phyloP scores from a whole-genome alignment of 2,797 vertebrate species.

The Nannoperca australis region DNA sequence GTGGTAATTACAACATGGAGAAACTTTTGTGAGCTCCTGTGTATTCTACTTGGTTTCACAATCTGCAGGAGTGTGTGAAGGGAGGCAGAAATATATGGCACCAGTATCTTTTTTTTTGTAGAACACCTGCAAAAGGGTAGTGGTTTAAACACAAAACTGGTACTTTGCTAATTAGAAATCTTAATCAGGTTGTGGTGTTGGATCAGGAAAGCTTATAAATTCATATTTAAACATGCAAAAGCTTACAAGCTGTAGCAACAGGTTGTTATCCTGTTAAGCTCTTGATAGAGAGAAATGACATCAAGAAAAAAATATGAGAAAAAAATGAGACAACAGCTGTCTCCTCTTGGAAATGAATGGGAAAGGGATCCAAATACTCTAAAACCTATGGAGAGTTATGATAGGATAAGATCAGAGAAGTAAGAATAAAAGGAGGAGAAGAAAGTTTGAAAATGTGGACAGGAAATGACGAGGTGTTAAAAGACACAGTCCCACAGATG shows the following conservation, averaged over 20 bases:
- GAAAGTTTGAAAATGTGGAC: slow-evolving; percentile 47
- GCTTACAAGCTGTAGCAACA: slow-evolving; percentile 22
- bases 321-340: slow-evolving; percentile 4
- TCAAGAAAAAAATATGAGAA: background rate
- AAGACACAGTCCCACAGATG: slow-evolving; percentile 64
- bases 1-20: background rate
- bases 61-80: background rate
- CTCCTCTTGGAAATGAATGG: slow-evolving; percentile 31
- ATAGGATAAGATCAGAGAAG: slow-evolving; percentile 47
- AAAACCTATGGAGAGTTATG: slow-evolving; percentile 21
- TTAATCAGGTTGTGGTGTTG: background rate
- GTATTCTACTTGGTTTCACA: background rate
- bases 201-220: background rate
- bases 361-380: slow-evolving; percentile 24
- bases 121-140: background rate
- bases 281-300: slow-evolving; percentile 13
- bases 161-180: background rate
- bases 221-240: slow-evolving; percentile 8
- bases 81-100: background rate
- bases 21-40: slow-evolving; percentile 3
- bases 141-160: background rate
- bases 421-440: slow-evolving; percentile 24
- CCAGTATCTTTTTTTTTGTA: background rate
- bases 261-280: slow-evolving; percentile 28
- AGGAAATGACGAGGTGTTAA: slow-evolving; percentile 48